Evolutionary conservation across 2,113 vertebrate genomes (phyloP).

Genomic region (Crotalus tigris): DNA sequence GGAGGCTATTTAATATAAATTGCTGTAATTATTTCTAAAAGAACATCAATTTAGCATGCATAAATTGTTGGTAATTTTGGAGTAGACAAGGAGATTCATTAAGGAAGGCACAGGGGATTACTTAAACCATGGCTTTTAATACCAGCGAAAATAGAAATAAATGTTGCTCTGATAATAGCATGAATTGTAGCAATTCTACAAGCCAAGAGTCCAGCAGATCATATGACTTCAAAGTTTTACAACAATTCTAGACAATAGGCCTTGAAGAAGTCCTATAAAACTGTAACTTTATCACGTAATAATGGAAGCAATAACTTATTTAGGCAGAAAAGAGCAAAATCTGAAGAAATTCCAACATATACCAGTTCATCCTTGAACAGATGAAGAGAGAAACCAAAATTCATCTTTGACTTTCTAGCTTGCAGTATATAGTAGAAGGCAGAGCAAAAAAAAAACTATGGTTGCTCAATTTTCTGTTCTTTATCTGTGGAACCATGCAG

Average conservation of each 20-base stretch:
- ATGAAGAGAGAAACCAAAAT: not conserved
- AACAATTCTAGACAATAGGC: not conserved
- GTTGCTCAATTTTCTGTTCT: not conserved
- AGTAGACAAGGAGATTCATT: not conserved
- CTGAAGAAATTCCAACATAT: not conserved
- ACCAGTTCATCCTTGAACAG: not conserved
- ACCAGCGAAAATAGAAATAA: not conserved
- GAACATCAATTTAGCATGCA: not conserved
- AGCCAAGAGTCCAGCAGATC: not conserved
- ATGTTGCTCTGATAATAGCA: not conserved
- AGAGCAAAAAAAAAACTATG: not conserved
- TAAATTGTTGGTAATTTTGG: not conserved
- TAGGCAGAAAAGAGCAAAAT: not conserved
- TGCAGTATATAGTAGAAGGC: constrained; percentile 4
- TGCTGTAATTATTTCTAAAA: not conserved
- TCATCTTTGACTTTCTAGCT: constrained; percentile 39
- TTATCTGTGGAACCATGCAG: constrained; percentile 6
- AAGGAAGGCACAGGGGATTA: not conserved
- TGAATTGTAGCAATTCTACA: not conserved
- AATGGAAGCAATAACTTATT: not conserved
- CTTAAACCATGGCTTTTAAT: not conserved
- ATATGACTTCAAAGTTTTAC: not conserved
- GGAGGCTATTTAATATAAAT: not conserved
- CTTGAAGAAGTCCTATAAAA: not conserved
- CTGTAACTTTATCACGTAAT: not conserved